Evolutionary conservation across 2,888 invertebrate species (phyloP), one percentile per base, ranked within the genome.

Genomic region (Tetheella fluctuosa): DNA sequence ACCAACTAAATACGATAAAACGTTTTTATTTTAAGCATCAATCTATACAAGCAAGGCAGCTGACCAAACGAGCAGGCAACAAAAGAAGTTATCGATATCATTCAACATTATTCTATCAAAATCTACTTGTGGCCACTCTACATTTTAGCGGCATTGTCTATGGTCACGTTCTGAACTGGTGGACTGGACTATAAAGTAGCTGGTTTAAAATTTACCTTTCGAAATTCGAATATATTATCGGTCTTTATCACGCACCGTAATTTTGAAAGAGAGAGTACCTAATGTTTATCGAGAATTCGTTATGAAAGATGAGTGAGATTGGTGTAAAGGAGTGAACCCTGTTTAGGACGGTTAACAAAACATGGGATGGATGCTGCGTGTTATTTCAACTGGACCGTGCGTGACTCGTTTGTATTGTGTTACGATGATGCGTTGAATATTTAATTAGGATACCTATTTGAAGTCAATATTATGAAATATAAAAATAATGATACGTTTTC

Each of bases 341-440:
- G 80, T 83, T 81, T 79, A 74, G 79, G 80, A 81, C 76, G 72
- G 73, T 77, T 80, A 77, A 80, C 78, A 81, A 77, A 84, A 85
- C 74, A 83, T 64, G 74, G 87, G 90, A 91, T 90, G 87, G 90
- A 91, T 90, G 90, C 92, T 92, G 91, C 54, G 69, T 91, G 91
- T 92, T 91, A 81, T 89, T 89, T 74, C 91, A 91, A 90, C 91
- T 91, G 92, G 90, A 85, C 87, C 79, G 80, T 74, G 83, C 59
- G 59, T 65, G 65, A 63, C 63, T 61, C 61, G 61, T 63, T 37
- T 68, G 61, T 60, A 61, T 55, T 30, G 15, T 17, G 30, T 62
- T 48, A 62, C 64, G 67, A 66, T 64, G 70, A 75, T 73, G 79
- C 63, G 69, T 73, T 81, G 83, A 85, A 86, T 88, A 82, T 79